Conservation (phyloP, 1,140 invertebrate genomes). For the Drosophila ananassae region DNA sequence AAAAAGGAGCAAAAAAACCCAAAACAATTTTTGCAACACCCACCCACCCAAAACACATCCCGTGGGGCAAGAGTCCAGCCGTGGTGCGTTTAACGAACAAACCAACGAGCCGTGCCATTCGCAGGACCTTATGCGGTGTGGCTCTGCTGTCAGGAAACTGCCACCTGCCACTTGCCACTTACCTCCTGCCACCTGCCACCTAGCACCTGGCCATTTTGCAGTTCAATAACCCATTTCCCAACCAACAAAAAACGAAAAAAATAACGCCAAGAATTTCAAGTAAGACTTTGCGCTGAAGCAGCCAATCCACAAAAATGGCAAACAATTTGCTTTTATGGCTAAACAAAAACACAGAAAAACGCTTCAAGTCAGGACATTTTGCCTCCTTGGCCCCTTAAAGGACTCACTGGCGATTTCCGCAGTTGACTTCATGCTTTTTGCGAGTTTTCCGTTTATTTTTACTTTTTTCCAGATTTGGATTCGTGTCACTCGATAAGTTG, state of each 20-base stretch:
- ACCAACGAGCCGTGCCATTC: slow-evolving; percentile 35
- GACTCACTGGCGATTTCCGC: slow-evolving; percentile 40
- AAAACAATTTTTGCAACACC: slow-evolving; percentile 50
- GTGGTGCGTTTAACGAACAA: slow-evolving; percentile 46
- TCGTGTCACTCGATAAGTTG: slow-evolving; percentile 55
- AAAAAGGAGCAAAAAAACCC: slow-evolving; percentile 4
- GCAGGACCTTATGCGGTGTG: slow-evolving; percentile 41
- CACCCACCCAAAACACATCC: neutral
- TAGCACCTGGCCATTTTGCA: slow-evolving; percentile 52
- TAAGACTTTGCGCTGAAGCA: slow-evolving; percentile 28
- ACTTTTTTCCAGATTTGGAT: slow-evolving; percentile 20
- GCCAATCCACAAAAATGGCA: slow-evolving; percentile 69
- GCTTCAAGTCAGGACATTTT: slow-evolving; percentile 38
- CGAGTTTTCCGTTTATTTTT: neutral
- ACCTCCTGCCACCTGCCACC: slow-evolving; percentile 1
- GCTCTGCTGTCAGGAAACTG: slow-evolving; percentile 29
- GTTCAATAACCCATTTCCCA: slow-evolving; percentile 63
- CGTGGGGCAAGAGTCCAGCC: slow-evolving; percentile 30
- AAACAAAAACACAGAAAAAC: slow-evolving; percentile 49
- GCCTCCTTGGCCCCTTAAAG: neutral
- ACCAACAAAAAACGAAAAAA: slow-evolving; percentile 1
- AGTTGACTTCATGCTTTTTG: neutral
- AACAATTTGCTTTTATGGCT: slow-evolving; percentile 73
- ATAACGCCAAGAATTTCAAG: slow-evolving; percentile 21
- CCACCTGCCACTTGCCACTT: slow-evolving; percentile 23